Evolutionary conservation across 2,797 vertebrate species (phyloP), one percentile per base, ranked within the genome.

Genomic region (Telmatherina bonti): DNA sequence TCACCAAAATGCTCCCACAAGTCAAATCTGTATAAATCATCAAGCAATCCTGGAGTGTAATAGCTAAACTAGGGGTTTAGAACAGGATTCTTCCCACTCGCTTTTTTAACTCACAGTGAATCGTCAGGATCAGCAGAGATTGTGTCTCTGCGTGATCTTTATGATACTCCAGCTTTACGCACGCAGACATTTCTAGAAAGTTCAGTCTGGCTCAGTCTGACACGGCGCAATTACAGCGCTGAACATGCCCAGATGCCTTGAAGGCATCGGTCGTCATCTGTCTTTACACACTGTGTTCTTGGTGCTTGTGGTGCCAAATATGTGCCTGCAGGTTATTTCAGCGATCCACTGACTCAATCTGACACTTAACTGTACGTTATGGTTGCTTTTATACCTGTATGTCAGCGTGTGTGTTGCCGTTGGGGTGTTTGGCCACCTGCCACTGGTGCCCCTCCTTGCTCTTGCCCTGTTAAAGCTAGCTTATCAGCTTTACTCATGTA

Each of bases 181-280:
- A 31, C 30, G 24, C 43, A 64, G 26, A 9, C 47, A 60, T 24
- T 53, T 35, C 66, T 67, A 27, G 57, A 41, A 66, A 47, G n/a
- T n/a, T 15, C 41, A 6, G 16, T 16, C 41, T 45, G 16, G 41
- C 41, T 74, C 30, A 31, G 18, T 73, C 26, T 76, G 38, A 71
- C 49, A 45, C 58, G 45, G 36, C 45, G 65, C 70, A 67, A 71
- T 81, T 78, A 77, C 67, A 59, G 45, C 41, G 16, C 18, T 26
- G 29, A 22, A 38, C 36, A 27, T 24, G 58, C 53, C 66, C 16
- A 61, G 52, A 27, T 38, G 20, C 24, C 55, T 47, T 62, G 41
- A 53, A 76, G 49, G 63, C 67, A 45, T 71, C 68, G 54, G 49
- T 62, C 74, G 45, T 64, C 71, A 45, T 31, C 47, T 56, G 0